A percentile compares a stretch with the other conserved stretches of the same genome.
Evolutionary conservation across 2,888 invertebrate genomes (phyloP).

Genomic region (Hanleya hanleyi): DNA sequence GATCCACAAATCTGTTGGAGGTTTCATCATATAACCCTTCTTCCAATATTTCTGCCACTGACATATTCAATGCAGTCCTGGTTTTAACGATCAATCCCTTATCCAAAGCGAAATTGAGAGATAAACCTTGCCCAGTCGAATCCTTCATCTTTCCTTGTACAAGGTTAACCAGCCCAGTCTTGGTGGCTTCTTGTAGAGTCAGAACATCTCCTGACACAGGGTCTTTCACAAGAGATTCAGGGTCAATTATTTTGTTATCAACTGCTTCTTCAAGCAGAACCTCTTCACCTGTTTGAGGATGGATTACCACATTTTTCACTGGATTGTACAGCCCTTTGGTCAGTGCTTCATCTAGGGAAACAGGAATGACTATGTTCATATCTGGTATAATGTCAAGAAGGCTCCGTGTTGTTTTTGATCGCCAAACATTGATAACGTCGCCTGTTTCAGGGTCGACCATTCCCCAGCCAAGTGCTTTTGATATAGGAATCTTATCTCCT

Average conservation of each 20-base stretch:
- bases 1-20: constrained; percentile 57
- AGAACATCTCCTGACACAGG: constrained; percentile 63
- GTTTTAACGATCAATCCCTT: constrained; percentile 61
- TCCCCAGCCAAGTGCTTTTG: constrained; percentile 2
- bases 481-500: constrained; percentile 38
- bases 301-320: constrained; percentile 52
- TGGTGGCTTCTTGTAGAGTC: constrained; percentile 60
- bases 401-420: background rate
- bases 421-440: constrained; percentile 38
- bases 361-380: constrained; percentile 71
- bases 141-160: constrained; percentile 65
- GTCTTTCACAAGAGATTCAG: constrained; percentile 61
- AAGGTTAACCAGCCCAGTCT: constrained; percentile 60
- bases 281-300: constrained; percentile 46
- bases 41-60: constrained; percentile 62
- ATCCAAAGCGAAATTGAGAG: constrained; percentile 63
- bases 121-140: constrained; percentile 57
- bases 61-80: constrained; percentile 58
- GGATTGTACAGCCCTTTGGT: constrained; percentile 62
- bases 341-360: constrained; percentile 75
- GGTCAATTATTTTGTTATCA: constrained; percentile 52
- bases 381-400: constrained; percentile 22
- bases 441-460: constrained; percentile 46
- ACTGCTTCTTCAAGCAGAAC: constrained; percentile 60
- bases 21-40: constrained; percentile 62